phyloP scores from a whole-genome alignment of 1,140 invertebrate genomes.

The Zaprionus lachaisei region DNA sequence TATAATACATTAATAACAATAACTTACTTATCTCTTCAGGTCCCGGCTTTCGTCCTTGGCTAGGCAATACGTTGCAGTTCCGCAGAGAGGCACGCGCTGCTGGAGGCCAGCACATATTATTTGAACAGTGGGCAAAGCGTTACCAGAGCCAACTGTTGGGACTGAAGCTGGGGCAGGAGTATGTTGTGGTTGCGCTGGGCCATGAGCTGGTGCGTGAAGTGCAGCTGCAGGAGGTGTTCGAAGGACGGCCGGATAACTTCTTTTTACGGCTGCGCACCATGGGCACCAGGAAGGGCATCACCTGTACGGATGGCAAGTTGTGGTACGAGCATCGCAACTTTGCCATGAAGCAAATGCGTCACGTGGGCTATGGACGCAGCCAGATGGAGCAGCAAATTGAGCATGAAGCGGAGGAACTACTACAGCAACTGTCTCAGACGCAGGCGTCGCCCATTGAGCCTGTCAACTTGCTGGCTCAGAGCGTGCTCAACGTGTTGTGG shows the following conservation, averaged over 20 bases:
- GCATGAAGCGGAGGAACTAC: constrained; percentile 86
- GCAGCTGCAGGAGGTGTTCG: constrained; percentile 88
- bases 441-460: constrained; percentile 76
- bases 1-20: not conserved
- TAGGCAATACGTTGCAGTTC: constrained; percentile 88
- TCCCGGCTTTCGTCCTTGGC: constrained; percentile 88
- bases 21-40: constrained; percentile 84
- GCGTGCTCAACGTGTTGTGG: constrained; percentile 92
- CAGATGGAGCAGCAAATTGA: constrained; percentile 90
- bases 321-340: constrained; percentile 92
- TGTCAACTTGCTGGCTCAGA: constrained; percentile 85
- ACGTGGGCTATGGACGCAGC: constrained; percentile 90
- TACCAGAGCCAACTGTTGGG: constrained; percentile 88
- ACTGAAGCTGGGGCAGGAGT: constrained; percentile 88
- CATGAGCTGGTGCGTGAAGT: constrained; percentile 87
- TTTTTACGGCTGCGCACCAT: constrained; percentile 89
- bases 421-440: constrained; percentile 85
- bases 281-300: constrained; percentile 88
- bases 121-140: constrained; percentile 86
- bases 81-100: constrained; percentile 85
- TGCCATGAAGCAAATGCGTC: constrained; percentile 88
- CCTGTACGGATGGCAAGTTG: constrained; percentile 90
- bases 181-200: constrained; percentile 87
- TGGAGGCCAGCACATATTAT: constrained; percentile 88
- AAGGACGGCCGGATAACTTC: constrained; percentile 90